Evolutionary conservation across 1,140 invertebrate genomes (phyloP).

Genomic region (Drosophila eugracilis): DNA sequence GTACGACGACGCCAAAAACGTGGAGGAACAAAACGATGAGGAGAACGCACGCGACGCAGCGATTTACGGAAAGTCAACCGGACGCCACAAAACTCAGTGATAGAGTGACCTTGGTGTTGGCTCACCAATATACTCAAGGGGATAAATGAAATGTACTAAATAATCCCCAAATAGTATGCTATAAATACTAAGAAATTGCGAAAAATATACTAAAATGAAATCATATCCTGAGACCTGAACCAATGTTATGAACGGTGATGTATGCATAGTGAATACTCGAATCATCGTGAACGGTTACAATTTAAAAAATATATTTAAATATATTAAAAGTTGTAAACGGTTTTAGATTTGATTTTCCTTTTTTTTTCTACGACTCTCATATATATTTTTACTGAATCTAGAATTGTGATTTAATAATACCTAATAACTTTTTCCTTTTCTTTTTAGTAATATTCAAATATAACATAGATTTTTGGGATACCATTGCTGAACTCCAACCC

Average conservation of each 20-base stretch:
- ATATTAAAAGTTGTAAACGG: neutral
- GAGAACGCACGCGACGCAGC: constrained; percentile 14
- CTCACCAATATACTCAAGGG: neutral
- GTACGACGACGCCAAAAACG: constrained; percentile 43
- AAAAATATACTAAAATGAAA: no score
- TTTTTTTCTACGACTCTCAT: neutral
- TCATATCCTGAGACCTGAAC: neutral
- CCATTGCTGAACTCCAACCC: neutral
- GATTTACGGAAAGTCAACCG: constrained; percentile 9
- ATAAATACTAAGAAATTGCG: neutral
- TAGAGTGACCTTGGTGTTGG: constrained; percentile 2
- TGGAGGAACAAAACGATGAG: constrained; percentile 23
- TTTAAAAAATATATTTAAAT: no score
- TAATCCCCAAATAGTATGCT: neutral
- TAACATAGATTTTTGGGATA: neutral
- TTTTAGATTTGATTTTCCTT: neutral
- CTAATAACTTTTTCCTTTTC: no score
- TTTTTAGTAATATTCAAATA: no score
- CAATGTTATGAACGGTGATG: neutral
- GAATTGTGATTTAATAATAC: neutral
- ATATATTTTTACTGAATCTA: no score
- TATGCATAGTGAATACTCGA: neutral
- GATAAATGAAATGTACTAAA: neutral
- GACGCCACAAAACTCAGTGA: constrained; percentile 5
- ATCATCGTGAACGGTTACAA: neutral